Conservation (phyloP, 2,797 vertebrate genomes). For the Tragelaphus oryx region DNA sequence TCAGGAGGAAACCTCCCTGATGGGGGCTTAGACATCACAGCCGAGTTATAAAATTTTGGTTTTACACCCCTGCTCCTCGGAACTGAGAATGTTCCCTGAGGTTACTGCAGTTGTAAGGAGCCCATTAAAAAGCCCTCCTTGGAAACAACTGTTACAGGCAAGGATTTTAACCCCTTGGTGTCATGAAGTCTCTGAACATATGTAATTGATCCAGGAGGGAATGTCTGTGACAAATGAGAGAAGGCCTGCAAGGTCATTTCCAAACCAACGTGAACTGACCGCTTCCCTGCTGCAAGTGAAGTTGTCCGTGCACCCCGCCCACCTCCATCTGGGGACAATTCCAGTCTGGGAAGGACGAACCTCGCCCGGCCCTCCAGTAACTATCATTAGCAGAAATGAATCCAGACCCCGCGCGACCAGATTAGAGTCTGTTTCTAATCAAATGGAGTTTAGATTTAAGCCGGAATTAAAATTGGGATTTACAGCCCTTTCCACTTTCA, state of each 20-base stretch:
- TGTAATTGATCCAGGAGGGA: conserved; percentile 24
- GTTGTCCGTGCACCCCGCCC: rapidly evolving
- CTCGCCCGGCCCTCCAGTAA: not conserved
- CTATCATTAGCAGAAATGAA: not conserved
- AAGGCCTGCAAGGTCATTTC: not conserved
- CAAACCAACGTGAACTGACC: not conserved
- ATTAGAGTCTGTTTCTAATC: conserved; percentile 39
- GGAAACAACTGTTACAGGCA: conserved; percentile 50
- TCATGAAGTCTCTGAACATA: not conserved
- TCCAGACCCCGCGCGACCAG: not conserved
- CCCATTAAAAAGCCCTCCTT: conserved; percentile 57
- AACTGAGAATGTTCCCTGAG: conserved; percentile 63
- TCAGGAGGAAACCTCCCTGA: not conserved
- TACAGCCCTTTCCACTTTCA: conserved; percentile 15
- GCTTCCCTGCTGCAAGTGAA: not conserved
- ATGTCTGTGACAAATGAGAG: conserved; percentile 26
- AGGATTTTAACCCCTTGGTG: conserved; percentile 39
- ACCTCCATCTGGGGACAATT: not conserved
- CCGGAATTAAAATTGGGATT: conserved; percentile 18
- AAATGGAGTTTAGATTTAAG: conserved; percentile 48
- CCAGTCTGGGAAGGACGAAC: not conserved
- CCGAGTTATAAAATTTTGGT: not conserved
- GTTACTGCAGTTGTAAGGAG: conserved; percentile 64
- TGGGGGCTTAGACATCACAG: not conserved
- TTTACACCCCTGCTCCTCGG: not conserved